Evolutionary conservation across 1,140 invertebrate genomes (phyloP), one percentile per base, ranked within the genome.

Genomic region (Protaetia brevitarsis): DNA sequence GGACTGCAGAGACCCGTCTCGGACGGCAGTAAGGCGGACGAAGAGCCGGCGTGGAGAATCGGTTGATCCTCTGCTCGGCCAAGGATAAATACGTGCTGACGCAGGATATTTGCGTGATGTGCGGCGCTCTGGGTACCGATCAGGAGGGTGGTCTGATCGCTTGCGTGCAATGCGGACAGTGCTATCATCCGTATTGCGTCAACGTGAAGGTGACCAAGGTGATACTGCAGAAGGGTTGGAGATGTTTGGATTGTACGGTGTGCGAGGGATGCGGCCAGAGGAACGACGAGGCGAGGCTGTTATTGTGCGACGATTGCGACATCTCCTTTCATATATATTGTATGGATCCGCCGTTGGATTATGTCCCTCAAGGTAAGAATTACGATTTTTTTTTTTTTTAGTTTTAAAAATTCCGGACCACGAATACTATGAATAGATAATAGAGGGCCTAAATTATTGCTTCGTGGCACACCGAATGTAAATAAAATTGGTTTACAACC

Each of bases 321-420:
- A 96, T 99, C 66, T 96, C 96, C 57, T 99, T 95, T 83, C 98
- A 99, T 81, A 99, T 94, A 63, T 99, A 99, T 79, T 99, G 98
- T 80, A 92, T 98, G 77, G 90, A 96, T 72, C 97, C 98, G 21
- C 95, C 95, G 2, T 82, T 99, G 23, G 88, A 93, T 69, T 88
- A 89, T 70, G 95, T 97, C 34, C 97, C 95, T 7, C 85, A 88
- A 68, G 85, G 75, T 59, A 59, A 1, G 23, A 8, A 21, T 10
- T 23, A 7, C 11, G 1, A 51, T 6, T 0, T 51, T 10, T 0
- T 1, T 19, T 10, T 19, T 45, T 19, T 10, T n/a, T n/a, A n/a
- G n/a, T n/a, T n/a, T n/a, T n/a, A n/a, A n/a, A n/a, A n/a, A n/a
- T n/a, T n/a, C n/a, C n/a, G n/a, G n/a, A n/a, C n/a, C n/a, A n/a